Base-by-base conservation (phyloP, 2,797 vertebrate species). In the Acropternis orthonyx region DNA sequence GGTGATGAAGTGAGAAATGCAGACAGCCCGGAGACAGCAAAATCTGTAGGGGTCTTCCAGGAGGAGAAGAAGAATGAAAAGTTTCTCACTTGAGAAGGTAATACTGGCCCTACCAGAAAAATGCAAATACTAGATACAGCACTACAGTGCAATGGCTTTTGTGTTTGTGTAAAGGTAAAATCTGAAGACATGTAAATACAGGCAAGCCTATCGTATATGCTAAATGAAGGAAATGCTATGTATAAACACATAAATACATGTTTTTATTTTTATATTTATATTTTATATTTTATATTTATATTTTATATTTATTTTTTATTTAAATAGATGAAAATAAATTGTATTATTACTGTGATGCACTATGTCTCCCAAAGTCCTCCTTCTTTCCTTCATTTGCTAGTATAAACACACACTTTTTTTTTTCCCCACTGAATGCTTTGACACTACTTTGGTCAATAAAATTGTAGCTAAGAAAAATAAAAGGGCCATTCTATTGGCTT, bases 401-500 rank as follows among this genome's bases (percentile, higher is more conserved):
- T 88, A 80, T 43, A 90, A 97, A 84, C 34, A 30, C 54, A 22
- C 30, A 92, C 71, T 75, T 92, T 56, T 13, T 30, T 55, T 59
- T 52, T 88, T 96, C 88, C 89, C 9, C n/a, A n/a, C 52, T 94
- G 59, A 80, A 87, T 56, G 36, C 37, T 54, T 72, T 66, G 39
- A 19, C 88, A 54, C 26, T 83, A 30, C 89, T 77, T 85, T 36
- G 43, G 34, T 59, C 23, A 54, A 51, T 72, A 84, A 81, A 86
- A 88, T 48, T 56, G 49, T 87, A 87, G 41, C n/a, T 88, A 89
- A 65, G 85, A 71, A 93, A 97, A 96, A 96, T 88, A 94, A 94
- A 51, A 75, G 59, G 74, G 74, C 66, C 21, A 34, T 65, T 39
- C 21, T 80, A 93, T 62, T 76, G 85, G 72, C n/a, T 84, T 93